Base-by-base conservation (phyloP, 2,113 vertebrate genomes). In the Lates calcarifer region DNA sequence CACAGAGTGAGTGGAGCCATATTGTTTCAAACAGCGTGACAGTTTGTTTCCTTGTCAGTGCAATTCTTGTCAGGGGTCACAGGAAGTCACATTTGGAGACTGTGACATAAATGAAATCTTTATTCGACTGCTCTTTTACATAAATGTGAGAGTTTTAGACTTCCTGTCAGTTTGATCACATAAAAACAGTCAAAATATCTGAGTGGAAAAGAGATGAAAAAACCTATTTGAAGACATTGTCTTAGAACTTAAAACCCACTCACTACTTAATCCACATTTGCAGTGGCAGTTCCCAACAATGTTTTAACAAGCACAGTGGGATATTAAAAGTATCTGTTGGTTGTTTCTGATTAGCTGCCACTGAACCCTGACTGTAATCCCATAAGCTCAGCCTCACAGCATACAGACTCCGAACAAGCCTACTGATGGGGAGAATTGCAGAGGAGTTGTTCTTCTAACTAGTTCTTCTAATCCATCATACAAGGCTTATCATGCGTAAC, bases 321-420 rank as follows among this genome's bases (percentile, higher is more conserved):
- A 89, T 88, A 82, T 92, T 90, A 81, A 90, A 88, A 87, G 78
- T 78, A 84, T 87, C 86, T 77, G 79, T 88, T 90, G 86, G 88
- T 92, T 86, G 87, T 91, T 90, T 90, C 88, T 84, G 87, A 91
- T 90, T 86, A 90, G 82, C 87, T 89, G 90, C 90, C 90, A 92
- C 89, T 90, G 89, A 91, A 91, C 88, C 87, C 76, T 83, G 87
- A 83, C 87, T 73, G 57, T 94, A 92, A 94, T 93, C 92, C 91
- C 79, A 84, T 90, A 90, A 90, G 76, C 82, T 80, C 56, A 51
- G 84, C 89, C 80, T 80, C 69, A 55, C 68, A 69, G 89, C 77
- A 47, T 35, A 74, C 56, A 81, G 47, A 57, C 79, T 87, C 49
- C 26, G 82, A 86, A 82, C 83, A 62, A 77, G 61, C 69, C 79